Evolutionary conservation across 2,888 invertebrate species (phyloP).

Genomic region (Stomorhina lunata): DNA sequence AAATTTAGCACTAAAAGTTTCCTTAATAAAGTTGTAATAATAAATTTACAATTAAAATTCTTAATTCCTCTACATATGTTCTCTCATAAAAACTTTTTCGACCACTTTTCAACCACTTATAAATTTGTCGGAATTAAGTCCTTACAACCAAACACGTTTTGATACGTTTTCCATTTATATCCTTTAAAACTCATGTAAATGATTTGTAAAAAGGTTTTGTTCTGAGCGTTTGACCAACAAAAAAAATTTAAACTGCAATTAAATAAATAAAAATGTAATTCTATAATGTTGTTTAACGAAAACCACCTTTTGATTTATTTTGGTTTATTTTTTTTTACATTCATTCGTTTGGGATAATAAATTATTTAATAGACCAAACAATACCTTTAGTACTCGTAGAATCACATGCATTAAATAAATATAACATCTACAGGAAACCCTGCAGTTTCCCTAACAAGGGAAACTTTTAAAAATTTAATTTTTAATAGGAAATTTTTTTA

Average conservation of each 20-base stretch:
- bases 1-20: too few relatives aligned
- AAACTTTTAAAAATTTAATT: too few relatives aligned
- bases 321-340: neutral
- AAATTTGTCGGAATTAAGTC: too few relatives aligned
- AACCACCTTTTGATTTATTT: constrained; percentile 19
- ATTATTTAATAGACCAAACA: constrained; percentile 57
- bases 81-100: too few relatives aligned
- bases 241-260: constrained; percentile 8
- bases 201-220: neutral
- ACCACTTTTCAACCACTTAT: too few relatives aligned
- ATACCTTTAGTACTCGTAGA: too few relatives aligned
- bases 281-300: constrained; percentile 38
- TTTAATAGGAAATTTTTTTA: too few relatives aligned
- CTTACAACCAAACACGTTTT: neutral
- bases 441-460: too few relatives aligned
- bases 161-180: neutral
- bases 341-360: constrained; percentile 36
- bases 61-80: too few relatives aligned
- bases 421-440: constrained; percentile 40
- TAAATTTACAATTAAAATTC: too few relatives aligned
- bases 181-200: constrained; percentile 16
- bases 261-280: constrained; percentile 5
- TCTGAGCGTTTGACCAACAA: neutral
- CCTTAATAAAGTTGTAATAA: too few relatives aligned
- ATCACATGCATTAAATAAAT: constrained; percentile 46